Evolutionary conservation across 1,140 invertebrate species (phyloP).

Genomic region (Drosophila equinoxialis): DNA sequence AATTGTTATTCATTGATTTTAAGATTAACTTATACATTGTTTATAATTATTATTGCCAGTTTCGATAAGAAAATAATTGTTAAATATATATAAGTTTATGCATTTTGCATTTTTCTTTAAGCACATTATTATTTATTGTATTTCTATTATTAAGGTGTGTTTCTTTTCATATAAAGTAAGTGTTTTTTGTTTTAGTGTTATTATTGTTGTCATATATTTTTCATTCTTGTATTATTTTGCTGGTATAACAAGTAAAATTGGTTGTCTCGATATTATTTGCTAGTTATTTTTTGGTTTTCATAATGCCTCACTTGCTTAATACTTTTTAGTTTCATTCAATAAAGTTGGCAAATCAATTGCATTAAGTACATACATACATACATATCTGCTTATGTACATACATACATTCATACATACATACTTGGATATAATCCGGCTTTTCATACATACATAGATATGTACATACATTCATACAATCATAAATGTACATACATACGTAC

Average conservation of each 20-base stretch:
- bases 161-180: background rate
- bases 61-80: conserved; percentile 76
- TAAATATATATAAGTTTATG: background rate
- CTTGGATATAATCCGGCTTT: no score
- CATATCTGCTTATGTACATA: background rate
- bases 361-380: conserved; percentile 15
- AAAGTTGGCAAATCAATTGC: conserved; percentile 19
- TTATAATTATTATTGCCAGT: conserved; percentile 76
- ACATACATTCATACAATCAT: no score
- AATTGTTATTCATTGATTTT: conserved; percentile 29
- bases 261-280: conserved; percentile 65
- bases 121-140: conserved; percentile 34
- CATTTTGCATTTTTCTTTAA: conserved; percentile 38
- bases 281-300: conserved; percentile 31
- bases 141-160: conserved; percentile 8
- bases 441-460: no score
- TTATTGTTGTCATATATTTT: conserved; percentile 46
- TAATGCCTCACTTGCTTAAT: conserved; percentile 51
- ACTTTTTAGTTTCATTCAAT: conserved; percentile 59
- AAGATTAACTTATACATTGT: conserved; percentile 37
- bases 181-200: conserved; percentile 18
- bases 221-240: conserved; percentile 41
- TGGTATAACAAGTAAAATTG: conserved; percentile 69
- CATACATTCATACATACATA: background rate
- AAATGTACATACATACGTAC: no score